phyloP scores from a whole-genome alignment of 2,113 vertebrate species.

The human (Homo sapiens) region DNA sequence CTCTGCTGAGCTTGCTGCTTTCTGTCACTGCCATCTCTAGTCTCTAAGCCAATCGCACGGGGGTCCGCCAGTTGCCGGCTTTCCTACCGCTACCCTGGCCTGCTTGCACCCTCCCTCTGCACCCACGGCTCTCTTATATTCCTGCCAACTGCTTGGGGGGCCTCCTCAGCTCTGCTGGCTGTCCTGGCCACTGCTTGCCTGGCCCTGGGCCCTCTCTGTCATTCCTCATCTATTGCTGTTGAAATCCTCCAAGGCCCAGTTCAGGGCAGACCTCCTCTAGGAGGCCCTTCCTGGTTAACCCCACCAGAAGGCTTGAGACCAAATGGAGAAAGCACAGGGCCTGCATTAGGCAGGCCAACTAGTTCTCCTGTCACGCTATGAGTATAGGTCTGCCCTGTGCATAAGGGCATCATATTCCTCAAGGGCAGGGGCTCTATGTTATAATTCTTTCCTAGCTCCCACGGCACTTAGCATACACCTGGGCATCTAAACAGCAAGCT shows the following conservation, averaged over 20 bases:
- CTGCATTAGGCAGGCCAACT: not conserved
- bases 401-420: not conserved
- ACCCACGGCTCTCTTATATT: not conserved
- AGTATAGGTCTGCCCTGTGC: not conserved
- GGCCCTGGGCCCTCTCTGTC: not conserved
- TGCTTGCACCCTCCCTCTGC: rapidly evolving
- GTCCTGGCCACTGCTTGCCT: not conserved
- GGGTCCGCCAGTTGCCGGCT: not conserved
- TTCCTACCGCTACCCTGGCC: not conserved
- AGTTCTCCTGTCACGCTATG: rapidly evolving
- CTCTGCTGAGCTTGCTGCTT: not conserved
- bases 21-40: not conserved
- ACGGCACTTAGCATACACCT: not conserved
- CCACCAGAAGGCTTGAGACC: not conserved
- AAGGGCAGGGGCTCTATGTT: not conserved
- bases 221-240: not conserved
- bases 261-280: not conserved
- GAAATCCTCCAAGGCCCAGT: not conserved
- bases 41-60: not conserved
- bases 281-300: not conserved
- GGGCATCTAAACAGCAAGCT: not conserved
- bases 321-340: not conserved
- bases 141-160: not conserved
- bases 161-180: not conserved
- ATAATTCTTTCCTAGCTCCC: not conserved